phyloP scores from a whole-genome alignment of 2,888 invertebrate species.

The Tachystola acroxantha region DNA sequence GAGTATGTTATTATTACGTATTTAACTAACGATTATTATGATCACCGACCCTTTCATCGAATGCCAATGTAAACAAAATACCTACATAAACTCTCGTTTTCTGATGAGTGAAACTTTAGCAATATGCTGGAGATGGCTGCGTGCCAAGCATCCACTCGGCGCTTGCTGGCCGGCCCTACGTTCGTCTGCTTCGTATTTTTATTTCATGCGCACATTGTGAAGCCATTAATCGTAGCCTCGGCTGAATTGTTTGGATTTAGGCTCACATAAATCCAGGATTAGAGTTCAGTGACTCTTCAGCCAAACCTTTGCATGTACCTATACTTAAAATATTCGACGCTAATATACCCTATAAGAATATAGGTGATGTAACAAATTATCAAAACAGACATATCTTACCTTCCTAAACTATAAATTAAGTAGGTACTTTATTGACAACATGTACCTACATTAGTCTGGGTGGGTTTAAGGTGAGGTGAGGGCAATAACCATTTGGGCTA shows the following conservation, averaged over 20 bases:
- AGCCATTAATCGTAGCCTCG: conserved; percentile 44
- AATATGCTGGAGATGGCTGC: conserved; percentile 45
- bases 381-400: too few relatives aligned
- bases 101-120: conserved; percentile 52
- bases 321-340: too few relatives aligned
- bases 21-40: too few relatives aligned
- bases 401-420: too few relatives aligned
- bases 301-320: neutral
- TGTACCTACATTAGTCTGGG: neutral
- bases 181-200: conserved; percentile 50
- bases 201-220: conserved; percentile 52
- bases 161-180: conserved; percentile 24
- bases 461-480: conserved; percentile 1
- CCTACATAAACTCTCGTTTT: conserved; percentile 17
- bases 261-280: conserved; percentile 7
- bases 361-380: too few relatives aligned
- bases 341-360: too few relatives aligned
- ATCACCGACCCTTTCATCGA: too few relatives aligned
- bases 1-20: too few relatives aligned
- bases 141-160: conserved; percentile 45
- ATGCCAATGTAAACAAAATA: conserved; percentile 5
- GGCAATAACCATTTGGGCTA: conserved; percentile 13
- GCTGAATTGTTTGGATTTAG: conserved; percentile 30
- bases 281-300: conserved; percentile 1
- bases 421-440: neutral